Evolutionary conservation across 2,797 vertebrate species (phyloP), one percentile per base, ranked within the genome.

Genomic region (Crocodylus rhombifer): DNA sequence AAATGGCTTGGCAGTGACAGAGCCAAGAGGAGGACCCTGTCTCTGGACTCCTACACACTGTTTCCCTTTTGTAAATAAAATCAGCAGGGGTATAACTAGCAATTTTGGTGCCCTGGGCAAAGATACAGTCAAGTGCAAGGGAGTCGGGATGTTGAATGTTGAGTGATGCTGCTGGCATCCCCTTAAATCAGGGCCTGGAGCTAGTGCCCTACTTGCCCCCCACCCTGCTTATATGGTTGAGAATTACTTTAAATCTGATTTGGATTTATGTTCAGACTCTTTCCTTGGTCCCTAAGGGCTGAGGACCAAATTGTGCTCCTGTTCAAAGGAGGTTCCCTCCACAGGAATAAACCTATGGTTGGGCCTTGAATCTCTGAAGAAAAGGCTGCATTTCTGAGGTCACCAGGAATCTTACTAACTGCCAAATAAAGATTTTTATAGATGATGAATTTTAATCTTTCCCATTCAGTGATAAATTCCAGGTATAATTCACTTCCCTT

Each of bases 361-460:
- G 25, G 25, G 60, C 33, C n/a, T 80, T 56, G 63, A 80, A 57
- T 23, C 82, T 79, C 71, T 57, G 65, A 83, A 82, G 82, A 87
- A 55, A 18, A 7, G 73, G 2, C 77, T 83, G 17, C 61, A 55
- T 9, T 87, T 42, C 4, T 75, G 18, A 14, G 26, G 87, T 94
- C 89, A 83, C 1, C 36, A 91, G 36, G 5, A 61, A 94, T 94
- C 84, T 30, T 93, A 17, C 69, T 94, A 62, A 88, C 92, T 61
- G 16, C n/a, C 85, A 8, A 89, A 23, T 94, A 82, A 92, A 94
- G 63, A 67, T 80, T 90, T 90, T 80, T 84, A 36, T 80, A 84
- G 80, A 55, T 75, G 74, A 84, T 95, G 86, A 74, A 86, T 96
- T 96, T 92, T 20, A 79, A 77, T 82, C 75, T 81, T 79, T 86